Evolutionary conservation across 2,113 vertebrate genomes (phyloP), one percentile per base, ranked within the genome.

Genomic region (Sardina pilchardus): DNA sequence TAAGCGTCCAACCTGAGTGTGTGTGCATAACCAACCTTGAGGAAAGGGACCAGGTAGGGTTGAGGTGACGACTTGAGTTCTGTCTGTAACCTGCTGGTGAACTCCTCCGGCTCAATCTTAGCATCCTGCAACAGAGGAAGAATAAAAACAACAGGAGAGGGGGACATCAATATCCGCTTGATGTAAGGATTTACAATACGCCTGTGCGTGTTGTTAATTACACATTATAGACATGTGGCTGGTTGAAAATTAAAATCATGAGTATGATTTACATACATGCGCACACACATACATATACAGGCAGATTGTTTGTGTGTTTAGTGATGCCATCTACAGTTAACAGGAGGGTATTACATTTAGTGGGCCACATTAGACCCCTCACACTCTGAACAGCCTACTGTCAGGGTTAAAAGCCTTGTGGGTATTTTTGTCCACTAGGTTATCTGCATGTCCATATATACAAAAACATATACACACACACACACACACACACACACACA

Each of bases 61-160:
- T 97, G 96, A 4, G 96, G 96, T 85, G 96, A 97, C 12, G 96
- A 97, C 93, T 97, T 97, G 36, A 97, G 95, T 88, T 97, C 97
- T 0, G 95, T 94, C 36, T 97, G 96, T 87, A 97, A 94, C 53
- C 96, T 94, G 90, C 94, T 96, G 88, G 96, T 97, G 94, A 97
- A 97, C 92, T 97, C 96, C 90, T 97, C 96, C 0, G 96, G 96
- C 83, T 97, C 96, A 50, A 97, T 97, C 91, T 97, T 97, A 43
- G 96, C 96, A 92, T 97, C 97, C 97, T 97, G 93, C 83, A 10
- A 26, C 6, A 80, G 81, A 47, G 75, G 53, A 21, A 59, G 21
- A 59, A 5, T 6, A 59, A 59, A 21, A 59, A 24, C 75, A 34
- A 6, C 9, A 24, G 14, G 21, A 48, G 67, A 85, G 10, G 84